These are phyloP conservation scores for Neomonachus schauinslandi DNA, from an alignment of 2,113 vertebrate species.

Conservation along the genomic window DNA sequence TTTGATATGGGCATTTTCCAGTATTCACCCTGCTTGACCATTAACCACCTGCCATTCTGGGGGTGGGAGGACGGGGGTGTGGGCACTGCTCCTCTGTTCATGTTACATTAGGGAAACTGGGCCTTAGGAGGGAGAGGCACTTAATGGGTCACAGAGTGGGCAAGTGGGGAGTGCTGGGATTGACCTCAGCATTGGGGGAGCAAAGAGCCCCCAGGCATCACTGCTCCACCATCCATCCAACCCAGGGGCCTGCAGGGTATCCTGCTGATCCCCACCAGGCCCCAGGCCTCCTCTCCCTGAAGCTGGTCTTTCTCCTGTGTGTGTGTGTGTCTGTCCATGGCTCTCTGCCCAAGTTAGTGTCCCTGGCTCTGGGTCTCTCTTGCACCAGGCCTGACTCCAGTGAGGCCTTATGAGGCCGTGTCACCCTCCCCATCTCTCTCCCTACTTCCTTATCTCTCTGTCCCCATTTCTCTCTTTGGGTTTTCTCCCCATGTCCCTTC, in stretches of 20 bases:
- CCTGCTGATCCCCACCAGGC: conserved; percentile 82
- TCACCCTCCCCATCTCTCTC: conserved; percentile 83
- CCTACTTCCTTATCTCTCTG: conserved; percentile 83
- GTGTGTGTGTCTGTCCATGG: background rate
- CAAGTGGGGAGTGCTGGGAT: conserved; percentile 84
- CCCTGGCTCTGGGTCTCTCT: conserved; percentile 83
- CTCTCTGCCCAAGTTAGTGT: conserved; percentile 84
- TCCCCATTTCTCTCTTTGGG: background rate
- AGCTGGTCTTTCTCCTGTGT: conserved; percentile 11
- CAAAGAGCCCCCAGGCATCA: conserved; percentile 87
- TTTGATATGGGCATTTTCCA: background rate
- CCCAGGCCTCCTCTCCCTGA: conserved; percentile 87
- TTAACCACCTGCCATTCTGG: conserved; percentile 63
- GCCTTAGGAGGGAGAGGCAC: conserved; percentile 88
- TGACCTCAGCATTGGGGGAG: conserved; percentile 88
- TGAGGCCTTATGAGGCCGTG: background rate
- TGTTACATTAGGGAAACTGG: background rate
- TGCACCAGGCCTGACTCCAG: background rate
- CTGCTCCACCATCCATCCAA: conserved; percentile 84
- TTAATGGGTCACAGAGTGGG: conserved; percentile 89
- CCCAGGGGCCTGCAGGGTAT: conserved; percentile 84
- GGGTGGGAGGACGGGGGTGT: conserved; percentile 90
- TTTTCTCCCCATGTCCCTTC: background rate
- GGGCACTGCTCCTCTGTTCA: conserved; percentile 85
- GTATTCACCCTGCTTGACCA: background rate